These are phyloP conservation scores for Scyliorhinus canicula DNA, from an alignment of 2,797 vertebrate species.

Conservation along the genomic window DNA sequence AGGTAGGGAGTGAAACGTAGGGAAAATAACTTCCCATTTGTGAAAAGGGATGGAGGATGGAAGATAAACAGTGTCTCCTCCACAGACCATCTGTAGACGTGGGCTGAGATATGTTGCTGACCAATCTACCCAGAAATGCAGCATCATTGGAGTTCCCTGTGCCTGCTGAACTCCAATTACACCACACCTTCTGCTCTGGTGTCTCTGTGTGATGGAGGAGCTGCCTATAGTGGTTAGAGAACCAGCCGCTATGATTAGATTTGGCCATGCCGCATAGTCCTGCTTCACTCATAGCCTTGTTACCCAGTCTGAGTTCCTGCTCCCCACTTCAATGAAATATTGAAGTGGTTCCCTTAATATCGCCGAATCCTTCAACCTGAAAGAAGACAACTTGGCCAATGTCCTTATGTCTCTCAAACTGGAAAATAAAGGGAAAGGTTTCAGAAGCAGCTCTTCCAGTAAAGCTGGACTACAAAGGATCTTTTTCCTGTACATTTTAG, in stretches of 20 bases:
- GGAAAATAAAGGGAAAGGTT: not conserved
- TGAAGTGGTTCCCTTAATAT: not conserved
- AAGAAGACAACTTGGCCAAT: too few species aligned
- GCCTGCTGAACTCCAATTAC: not conserved
- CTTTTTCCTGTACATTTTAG: not conserved
- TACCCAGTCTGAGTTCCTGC: not conserved
- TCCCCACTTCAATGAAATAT: not conserved
- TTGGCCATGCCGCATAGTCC: not conserved
- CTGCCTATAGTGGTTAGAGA: not conserved
- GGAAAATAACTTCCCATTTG: not conserved
- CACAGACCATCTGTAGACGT: not conserved
- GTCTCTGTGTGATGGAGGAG: not conserved
- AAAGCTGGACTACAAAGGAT: not conserved
- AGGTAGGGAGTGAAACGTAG: too few species aligned
- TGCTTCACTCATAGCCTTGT: not conserved
- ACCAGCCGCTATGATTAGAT: too few species aligned
- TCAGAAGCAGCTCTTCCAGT: not conserved
- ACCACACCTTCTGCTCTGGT: not conserved
- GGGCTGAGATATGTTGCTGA: not conserved
- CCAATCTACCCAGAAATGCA: not conserved
- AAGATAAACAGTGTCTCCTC: not conserved
- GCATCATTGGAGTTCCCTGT: not conserved
- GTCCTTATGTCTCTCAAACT: not conserved
- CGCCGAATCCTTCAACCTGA: not conserved
- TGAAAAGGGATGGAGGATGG: not conserved